Evolutionary conservation across 2,113 vertebrate species (phyloP).

Genomic region (Setophaga petechia): DNA sequence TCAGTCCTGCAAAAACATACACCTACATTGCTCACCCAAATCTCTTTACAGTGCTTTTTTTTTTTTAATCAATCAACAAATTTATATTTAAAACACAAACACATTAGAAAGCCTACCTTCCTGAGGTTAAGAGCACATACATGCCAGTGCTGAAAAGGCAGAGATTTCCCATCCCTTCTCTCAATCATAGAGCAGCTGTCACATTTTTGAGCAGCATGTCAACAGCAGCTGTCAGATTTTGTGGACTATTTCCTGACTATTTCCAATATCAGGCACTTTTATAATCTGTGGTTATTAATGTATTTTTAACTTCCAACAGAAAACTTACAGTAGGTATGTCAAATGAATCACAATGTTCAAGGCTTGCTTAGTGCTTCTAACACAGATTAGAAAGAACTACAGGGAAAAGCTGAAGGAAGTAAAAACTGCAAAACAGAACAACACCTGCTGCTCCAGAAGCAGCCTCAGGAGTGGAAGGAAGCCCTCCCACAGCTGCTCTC

Average conservation of each 20-base stretch:
- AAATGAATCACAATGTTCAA: not conserved
- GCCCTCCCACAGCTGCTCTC: not conserved
- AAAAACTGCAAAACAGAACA: not conserved
- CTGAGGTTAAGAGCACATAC: not conserved
- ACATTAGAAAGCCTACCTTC: not conserved
- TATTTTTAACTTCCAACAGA: not conserved
- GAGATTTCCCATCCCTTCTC: not conserved
- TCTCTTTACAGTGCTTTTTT: not conserved
- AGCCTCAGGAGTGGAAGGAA: not conserved
- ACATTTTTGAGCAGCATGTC: not conserved
- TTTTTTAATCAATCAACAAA: not conserved
- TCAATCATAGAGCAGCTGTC: not conserved
- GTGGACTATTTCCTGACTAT: not conserved
- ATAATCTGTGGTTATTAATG: not conserved
- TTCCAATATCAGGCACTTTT: not conserved
- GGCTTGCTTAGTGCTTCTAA: not conserved
- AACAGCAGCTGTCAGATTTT: not conserved
- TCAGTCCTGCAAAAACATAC: not conserved
- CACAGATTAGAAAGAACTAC: not conserved
- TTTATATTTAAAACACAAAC: not conserved
- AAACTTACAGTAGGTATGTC: not conserved
- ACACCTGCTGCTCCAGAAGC: rapidly evolving
- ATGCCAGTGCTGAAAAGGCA: not conserved
- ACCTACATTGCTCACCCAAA: not conserved
- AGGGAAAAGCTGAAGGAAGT: not conserved